phyloP scores from a whole-genome alignment of 2,888 invertebrate genomes.

The Lomographa bimaculata region DNA sequence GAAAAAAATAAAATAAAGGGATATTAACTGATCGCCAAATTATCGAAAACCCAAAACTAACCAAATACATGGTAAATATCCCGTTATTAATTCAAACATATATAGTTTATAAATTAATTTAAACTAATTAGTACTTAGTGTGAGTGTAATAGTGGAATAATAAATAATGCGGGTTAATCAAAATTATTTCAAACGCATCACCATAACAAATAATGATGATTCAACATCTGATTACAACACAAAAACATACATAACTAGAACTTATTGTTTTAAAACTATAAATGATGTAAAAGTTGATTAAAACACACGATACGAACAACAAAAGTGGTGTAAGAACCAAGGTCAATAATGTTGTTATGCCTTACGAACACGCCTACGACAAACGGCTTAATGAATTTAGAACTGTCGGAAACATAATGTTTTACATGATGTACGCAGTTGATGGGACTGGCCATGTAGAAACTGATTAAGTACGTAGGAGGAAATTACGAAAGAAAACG shows the following conservation, averaged over 20 bases:
- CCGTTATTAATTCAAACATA: too few species aligned
- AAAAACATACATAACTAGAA: conserved; percentile 1
- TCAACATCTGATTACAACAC: conserved; percentile 4
- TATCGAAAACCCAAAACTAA: too few species aligned
- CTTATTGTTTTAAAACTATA: conserved; percentile 31
- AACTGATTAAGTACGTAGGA: conserved; percentile 45
- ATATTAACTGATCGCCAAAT: too few species aligned
- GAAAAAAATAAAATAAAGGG: too few species aligned
- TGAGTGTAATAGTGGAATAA: too few species aligned
- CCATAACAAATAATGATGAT: too few species aligned
- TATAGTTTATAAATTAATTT: too few species aligned
- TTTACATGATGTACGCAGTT: conserved; percentile 41
- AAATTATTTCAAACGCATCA: too few species aligned
- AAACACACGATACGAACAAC: conserved; percentile 36
- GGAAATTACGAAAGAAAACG: conserved; percentile 36
- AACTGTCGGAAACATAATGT: conserved; percentile 45
- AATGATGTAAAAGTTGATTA: conserved; percentile 34
- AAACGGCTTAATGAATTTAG: conserved; percentile 33
- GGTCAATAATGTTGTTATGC: conserved; percentile 45
- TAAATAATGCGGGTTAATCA: too few species aligned
- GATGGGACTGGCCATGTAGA: conserved; percentile 44
- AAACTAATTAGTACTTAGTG: too few species aligned
- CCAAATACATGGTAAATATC: too few species aligned
- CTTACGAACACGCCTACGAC: conserved; percentile 44
- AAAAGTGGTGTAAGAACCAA: conserved; percentile 39